These are phyloP conservation scores for Gymnothorax reevesii DNA, from an alignment of 2,797 vertebrate genomes.

Conservation along the genomic window DNA sequence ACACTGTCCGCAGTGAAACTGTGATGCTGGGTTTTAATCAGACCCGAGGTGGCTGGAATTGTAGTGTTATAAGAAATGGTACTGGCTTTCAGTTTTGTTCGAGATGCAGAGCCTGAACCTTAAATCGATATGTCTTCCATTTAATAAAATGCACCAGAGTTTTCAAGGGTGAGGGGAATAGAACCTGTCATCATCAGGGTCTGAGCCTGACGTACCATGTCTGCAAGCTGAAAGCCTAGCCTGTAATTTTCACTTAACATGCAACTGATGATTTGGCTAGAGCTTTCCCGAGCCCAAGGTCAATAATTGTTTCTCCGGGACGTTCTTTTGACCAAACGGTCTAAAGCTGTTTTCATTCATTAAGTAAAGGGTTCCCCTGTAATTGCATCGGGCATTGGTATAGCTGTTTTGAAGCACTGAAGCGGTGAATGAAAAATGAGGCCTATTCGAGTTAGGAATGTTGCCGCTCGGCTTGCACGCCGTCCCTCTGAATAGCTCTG, in stretches of 20 bases:
- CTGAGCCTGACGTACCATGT: constrained; percentile 10
- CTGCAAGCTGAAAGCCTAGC: constrained; percentile 53
- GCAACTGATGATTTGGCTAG: constrained; percentile 72
- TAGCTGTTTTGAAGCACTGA: constrained; percentile 62
- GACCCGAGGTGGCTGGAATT: constrained; percentile 39
- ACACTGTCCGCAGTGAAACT: constrained; percentile 58
- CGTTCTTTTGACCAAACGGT: constrained; percentile 66
- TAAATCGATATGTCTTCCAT: constrained; percentile 72
- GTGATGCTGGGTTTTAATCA: constrained; percentile 56
- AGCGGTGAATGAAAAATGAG: constrained; percentile 66
- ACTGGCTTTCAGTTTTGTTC: constrained; percentile 50
- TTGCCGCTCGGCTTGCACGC: background rate
- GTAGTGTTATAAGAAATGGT: constrained; percentile 51
- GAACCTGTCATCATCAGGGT: background rate
- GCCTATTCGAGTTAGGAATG: background rate
- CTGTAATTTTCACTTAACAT: constrained; percentile 74
- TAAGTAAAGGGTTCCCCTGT: constrained; percentile 64
- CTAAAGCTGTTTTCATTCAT: constrained; percentile 66
- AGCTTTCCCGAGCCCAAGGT: constrained; percentile 71
- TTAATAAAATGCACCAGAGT: constrained; percentile 63
- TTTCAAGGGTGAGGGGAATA: constrained; percentile 46
- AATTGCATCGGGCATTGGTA: constrained; percentile 59
- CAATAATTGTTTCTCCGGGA: constrained; percentile 75
- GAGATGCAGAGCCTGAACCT: constrained; percentile 58
- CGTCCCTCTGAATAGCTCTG: background rate